Conservation (phyloP, 2,797 vertebrate genomes). For the Sebastes miniatus region DNA sequence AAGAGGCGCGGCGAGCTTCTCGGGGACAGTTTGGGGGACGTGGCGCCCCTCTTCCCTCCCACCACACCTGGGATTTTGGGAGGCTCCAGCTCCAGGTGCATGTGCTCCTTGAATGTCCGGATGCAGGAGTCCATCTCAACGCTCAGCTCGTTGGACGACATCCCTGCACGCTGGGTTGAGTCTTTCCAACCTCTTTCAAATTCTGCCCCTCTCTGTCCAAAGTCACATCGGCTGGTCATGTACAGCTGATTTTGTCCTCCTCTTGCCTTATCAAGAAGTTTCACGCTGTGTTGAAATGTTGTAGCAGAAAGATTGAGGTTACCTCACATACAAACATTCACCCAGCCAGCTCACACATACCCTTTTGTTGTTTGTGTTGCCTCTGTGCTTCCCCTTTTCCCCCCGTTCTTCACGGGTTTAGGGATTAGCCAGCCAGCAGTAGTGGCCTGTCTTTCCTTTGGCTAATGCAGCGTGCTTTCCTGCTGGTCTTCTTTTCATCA, state of each 20-base stretch:
- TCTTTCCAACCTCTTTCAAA: constrained; percentile 18
- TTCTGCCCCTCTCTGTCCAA: constrained; percentile 11
- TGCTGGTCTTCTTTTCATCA: constrained; percentile 52
- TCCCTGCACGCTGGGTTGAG: constrained; percentile 64
- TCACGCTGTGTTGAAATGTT: constrained; percentile 9
- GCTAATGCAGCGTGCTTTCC: constrained; percentile 44
- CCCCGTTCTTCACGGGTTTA: constrained; percentile 38
- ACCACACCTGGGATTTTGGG: constrained; percentile 84
- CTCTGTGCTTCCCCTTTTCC: constrained; percentile 17
- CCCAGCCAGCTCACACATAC: constrained; percentile 38
- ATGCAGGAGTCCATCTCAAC: constrained; percentile 92
- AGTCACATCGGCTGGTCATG: constrained; percentile 41
- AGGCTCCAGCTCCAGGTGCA: constrained; percentile 97
- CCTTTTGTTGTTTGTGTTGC: constrained; percentile 29
- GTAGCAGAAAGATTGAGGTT: background rate
- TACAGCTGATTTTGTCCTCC: constrained; percentile 11
- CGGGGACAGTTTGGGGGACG: constrained; percentile 96
- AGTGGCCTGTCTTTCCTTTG: constrained; percentile 34
- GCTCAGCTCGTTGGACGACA: constrained; percentile 89
- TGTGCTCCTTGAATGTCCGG: constrained; percentile 97
- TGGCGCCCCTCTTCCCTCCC: constrained; percentile 86
- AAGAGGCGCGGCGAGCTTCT: constrained; percentile 96
- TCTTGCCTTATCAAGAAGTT: constrained; percentile 32
- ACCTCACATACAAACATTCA: constrained; percentile 14
- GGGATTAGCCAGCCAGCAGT: constrained; percentile 51